Conservation (phyloP, 2,113 vertebrate species). For the Addax nasomaculatus region DNA sequence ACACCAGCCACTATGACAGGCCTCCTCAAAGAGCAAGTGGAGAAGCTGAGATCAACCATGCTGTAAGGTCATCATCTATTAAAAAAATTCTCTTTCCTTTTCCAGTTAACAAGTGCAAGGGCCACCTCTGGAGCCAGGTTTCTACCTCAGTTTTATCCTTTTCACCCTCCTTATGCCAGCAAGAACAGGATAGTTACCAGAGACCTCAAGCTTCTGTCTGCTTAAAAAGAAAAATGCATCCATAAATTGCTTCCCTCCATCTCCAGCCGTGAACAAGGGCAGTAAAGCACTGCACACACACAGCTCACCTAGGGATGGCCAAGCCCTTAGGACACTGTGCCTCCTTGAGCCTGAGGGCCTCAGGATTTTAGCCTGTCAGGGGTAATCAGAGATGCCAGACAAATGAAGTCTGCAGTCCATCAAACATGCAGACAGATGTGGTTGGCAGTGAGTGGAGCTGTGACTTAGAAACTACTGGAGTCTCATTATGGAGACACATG, state of each 20-base stretch:
- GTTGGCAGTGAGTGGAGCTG: slow-evolving; percentile 60
- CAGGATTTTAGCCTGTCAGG: not conserved
- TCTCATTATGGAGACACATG: slow-evolving; percentile 79
- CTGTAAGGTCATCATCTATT: not conserved
- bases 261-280: not conserved
- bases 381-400: not conserved
- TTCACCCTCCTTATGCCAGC: not conserved
- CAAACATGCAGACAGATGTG: slow-evolving; percentile 20
- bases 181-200: not conserved
- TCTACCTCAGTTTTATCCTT: not conserved
- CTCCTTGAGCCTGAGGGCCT: not conserved
- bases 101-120: not conserved
- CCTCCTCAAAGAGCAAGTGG: not conserved
- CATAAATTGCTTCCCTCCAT: not conserved
- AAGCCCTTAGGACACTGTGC: not conserved
- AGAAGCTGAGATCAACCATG: not conserved
- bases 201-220: not conserved
- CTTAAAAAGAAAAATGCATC: not conserved
- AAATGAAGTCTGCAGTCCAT: slow-evolving; percentile 48
- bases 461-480: slow-evolving; percentile 74
- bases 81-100: not conserved
- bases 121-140: not conserved
- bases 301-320: not conserved
- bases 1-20: not conserved
- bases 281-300: not conserved